Conservation (phyloP, 2,113 vertebrate genomes). For the Melanostigma gelatinosum region DNA sequence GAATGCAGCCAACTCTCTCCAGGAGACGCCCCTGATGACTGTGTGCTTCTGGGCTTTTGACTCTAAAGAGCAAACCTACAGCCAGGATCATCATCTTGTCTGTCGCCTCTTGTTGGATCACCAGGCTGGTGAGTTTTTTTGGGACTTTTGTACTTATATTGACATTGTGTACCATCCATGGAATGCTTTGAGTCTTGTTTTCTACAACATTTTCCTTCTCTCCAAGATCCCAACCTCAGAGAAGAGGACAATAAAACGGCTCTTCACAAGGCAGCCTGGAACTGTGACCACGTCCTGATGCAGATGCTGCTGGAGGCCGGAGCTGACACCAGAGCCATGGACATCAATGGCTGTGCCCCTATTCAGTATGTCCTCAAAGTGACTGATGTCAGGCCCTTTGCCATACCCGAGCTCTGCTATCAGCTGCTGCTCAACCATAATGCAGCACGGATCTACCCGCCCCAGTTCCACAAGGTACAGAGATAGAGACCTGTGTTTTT, state of each 20-base stretch:
- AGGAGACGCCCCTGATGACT: slow-evolving; percentile 91
- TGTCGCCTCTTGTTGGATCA: slow-evolving; percentile 91
- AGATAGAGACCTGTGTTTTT: background rate
- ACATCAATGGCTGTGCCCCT: slow-evolving; percentile 92
- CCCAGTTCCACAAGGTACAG: slow-evolving; percentile 95
- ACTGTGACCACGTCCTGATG: slow-evolving; percentile 91
- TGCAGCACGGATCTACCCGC: slow-evolving; percentile 90
- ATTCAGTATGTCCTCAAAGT: slow-evolving; percentile 95
- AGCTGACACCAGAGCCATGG: slow-evolving; percentile 88
- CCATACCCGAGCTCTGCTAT: slow-evolving; percentile 88
- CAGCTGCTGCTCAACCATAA: slow-evolving; percentile 94
- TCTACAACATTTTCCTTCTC: background rate
- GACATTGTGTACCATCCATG: background rate
- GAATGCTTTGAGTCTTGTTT: background rate
- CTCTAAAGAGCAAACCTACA: slow-evolving; percentile 89
- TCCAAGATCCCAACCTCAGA: slow-evolving; percentile 84
- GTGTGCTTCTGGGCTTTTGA: slow-evolving; percentile 92
- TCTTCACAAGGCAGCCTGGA: slow-evolving; percentile 97
- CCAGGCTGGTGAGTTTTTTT: slow-evolving; percentile 74
- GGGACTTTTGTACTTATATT: background rate
- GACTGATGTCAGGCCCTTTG: slow-evolving; percentile 85
- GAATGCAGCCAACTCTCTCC: slow-evolving; percentile 85
- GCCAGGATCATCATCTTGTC: slow-evolving; percentile 88
- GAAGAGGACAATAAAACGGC: slow-evolving; percentile 93
- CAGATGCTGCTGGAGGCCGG: slow-evolving; percentile 93